Evolutionary conservation across 2,113 vertebrate genomes (phyloP), one percentile per base, ranked within the genome.

Genomic region (Phylloscopus trochiloides): DNA sequence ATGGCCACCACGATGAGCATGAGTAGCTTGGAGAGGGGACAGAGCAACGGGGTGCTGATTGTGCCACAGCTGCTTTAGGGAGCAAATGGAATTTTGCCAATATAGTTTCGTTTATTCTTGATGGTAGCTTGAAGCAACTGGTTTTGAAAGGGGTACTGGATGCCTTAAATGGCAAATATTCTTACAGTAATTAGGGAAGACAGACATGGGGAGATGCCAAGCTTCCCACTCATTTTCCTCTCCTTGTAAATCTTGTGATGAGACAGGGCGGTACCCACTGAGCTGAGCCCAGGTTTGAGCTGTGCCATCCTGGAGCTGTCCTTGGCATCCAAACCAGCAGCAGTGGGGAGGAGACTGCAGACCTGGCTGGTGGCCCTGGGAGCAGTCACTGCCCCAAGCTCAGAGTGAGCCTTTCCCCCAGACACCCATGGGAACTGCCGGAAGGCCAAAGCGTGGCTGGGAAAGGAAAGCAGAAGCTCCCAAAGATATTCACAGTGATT

Each of bases 361-460:
- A 24, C 13, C 51, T 38, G 26, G 22, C 42, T 74, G 74, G 12
- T 66, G 76, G 3, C 2, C 32, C 42, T 43, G 36, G 28, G 22
- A 45, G 16, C 2, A 3, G 14, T 7, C 70, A 28, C 14, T 38
- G 26, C 10, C 59, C 21, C 70, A 22, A 24, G 47, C 4, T 48
- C 65, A 47, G 42, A 26, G 29, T 7, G 48, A 84, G 17, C 19
- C 40, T 55, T 90, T 63, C 38, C 55, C 52, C 50, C 54, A 24
- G 17, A 40, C 29, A 17, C 25, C 17, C 16, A 1, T 24, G 15
- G n/a, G 26, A 52, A 14, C 24, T 10, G 6, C 8, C 47, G 24
- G 8, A 17, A 36, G 52, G 26, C 34, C 21, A 51, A 28, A 40
- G 40, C 1, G 0, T 1, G 4, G 17, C 34, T 75, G 50, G 50